These are phyloP conservation scores for Channallabes apus DNA, from an alignment of 2,797 vertebrate genomes.

Conservation along the genomic window DNA sequence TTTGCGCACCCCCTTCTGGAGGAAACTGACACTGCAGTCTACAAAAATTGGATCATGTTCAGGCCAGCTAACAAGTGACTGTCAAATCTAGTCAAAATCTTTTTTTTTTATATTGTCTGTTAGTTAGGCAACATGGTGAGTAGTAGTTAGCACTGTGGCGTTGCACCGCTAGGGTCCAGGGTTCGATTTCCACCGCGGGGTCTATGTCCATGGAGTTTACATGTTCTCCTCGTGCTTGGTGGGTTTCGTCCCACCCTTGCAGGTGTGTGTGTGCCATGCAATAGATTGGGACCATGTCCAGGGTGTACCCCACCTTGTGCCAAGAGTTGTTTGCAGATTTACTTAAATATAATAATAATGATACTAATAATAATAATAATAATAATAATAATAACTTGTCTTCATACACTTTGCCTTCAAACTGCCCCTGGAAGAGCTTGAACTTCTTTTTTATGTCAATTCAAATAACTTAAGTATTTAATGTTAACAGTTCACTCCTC, in stretches of 20 bases:
- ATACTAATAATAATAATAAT: no score
- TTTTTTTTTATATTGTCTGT: neutral
- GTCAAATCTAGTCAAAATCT: neutral
- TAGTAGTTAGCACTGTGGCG: no score
- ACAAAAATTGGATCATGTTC: neutral
- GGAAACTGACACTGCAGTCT: neutral
- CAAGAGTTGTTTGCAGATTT: neutral
- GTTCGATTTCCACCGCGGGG: no score
- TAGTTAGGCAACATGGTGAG: neutral
- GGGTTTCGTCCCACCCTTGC: no score
- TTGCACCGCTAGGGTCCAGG: no score
- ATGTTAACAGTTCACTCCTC: neutral
- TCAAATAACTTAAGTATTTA: neutral
- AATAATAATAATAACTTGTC: neutral
- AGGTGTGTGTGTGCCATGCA: no score
- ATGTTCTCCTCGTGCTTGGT: no score
- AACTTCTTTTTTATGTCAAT: neutral
- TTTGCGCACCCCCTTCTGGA: slow-evolving; percentile 51
- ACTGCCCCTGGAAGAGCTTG: neutral
- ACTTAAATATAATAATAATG: neutral
- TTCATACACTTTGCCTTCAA: neutral
- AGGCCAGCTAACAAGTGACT: neutral
- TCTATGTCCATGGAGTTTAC: no score
- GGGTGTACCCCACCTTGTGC: no score
- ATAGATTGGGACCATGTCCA: no score